Base-by-base conservation (phyloP, 2,888 invertebrate species). In the Temnothorax unifasciatus region DNA sequence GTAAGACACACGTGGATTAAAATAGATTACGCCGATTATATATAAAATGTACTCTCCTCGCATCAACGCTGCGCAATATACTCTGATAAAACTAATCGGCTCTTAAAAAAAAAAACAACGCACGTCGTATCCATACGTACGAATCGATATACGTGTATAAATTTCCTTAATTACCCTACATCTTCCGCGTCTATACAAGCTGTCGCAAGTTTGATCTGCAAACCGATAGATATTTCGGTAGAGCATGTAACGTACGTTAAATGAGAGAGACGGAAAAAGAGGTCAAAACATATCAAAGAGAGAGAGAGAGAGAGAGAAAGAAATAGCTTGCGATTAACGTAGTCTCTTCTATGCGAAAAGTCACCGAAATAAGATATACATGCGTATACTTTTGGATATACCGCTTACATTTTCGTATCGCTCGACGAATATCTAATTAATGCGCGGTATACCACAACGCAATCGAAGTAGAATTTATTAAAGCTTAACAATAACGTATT, bases 391-490 rank as follows among this genome's bases (percentile, higher is more conserved):
- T 34, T 34, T 34, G 34, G 34, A 34, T 34, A 34, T 34, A 34
- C 34, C 34, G 34, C 34, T 34, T 34, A 34, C 34, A 34, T 34
- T 34, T 34, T 34, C 34, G 34, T 34, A 34, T 34, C 34, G 34
- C 0, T 34, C 41, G 41, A 41, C 9, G 38, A 71, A 71, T 54
- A 38, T 54, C 25, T 73, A 41, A 54, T 71, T 54, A 54, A 57
- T 73, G 18, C 41, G 25, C 25, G 25, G 2, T 61, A 44, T 59
- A 74, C 54, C 11, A 74, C 13, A n/a, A n/a, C 29, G 25, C 15
- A 29, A 41, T 63, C 44, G 6, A 59, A 74, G 25, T 57, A 74
- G 2, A 44, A 59, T 74, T 25, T 57, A 74, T 74, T 13, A 74
- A 47, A 61, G 9, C 9, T 15, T 74, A 74, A 29, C n/a, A 59